Evolutionary conservation across 1,140 invertebrate genomes (phyloP), one percentile per base, ranked within the genome.

Genomic region (Drosophila funebris): DNA sequence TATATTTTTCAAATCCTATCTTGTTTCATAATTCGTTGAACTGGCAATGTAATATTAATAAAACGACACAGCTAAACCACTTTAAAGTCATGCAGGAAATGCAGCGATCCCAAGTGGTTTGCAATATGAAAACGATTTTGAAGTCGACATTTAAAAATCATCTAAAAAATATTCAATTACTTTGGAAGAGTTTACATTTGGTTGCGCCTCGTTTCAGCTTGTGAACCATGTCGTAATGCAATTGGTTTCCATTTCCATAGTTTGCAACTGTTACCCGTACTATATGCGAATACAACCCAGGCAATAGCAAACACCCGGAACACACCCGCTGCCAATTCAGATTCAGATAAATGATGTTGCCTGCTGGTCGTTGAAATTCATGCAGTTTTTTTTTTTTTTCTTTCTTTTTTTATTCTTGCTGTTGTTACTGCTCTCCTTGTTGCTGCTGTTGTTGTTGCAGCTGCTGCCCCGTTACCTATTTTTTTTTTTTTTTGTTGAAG

Each of bases 291-390:
- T n/a, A 41, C 4, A 41, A 41, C 11, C 33, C 6, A 4, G 4
- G 13, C 6, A 39, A 33, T 8, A 39, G 8, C 57, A 22, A 1
- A 22, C 22, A 22, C 36, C 8, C 22, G 14, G 18, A 24, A 56
- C 53, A 7, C 58, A 31, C 41, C 39, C 29, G 41, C 39, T 63
- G 67, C 48, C 58, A 54, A 63, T 70, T 54, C 58, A 44, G 67
- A 63, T 70, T 24, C 58, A 63, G 60, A 70, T 70, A 70, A 69
- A 69, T 69, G 66, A 69, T 61, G 66, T 62, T 69, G 64, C 53
- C 31, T 29, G 11, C 43, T 46, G 54, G 41, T 71, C 43, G 48
- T 57, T 71, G 68, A 50, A 64, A 64, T 71, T 56, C 61, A 64
- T 71, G 68, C 68, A 57, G n/a, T 37, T 37, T 5, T 16, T 33